These are phyloP conservation scores for Hydractinia symbiolongicarpus DNA, from an alignment of 30 jellyfish, hydroid and myxozoan species.

Conservation along the genomic window DNA sequence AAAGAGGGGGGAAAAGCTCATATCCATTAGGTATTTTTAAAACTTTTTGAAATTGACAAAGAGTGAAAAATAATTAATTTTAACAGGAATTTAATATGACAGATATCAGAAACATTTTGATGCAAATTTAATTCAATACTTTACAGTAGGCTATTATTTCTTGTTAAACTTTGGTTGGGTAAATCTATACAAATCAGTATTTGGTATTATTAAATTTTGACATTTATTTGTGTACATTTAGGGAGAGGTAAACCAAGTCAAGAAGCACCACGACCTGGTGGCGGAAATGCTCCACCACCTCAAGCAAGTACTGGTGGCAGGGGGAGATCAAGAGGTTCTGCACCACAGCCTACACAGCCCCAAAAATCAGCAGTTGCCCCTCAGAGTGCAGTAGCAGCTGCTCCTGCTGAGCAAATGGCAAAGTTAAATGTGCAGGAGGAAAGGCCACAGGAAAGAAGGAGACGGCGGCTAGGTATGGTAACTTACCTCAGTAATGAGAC, in stretches of 20 bases:
- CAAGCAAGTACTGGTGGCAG: constrained; percentile 53
- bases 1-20: too few species aligned
- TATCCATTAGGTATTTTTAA: too few species aligned
- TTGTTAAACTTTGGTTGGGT: too few species aligned
- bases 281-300: constrained; percentile 58
- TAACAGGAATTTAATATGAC: too few species aligned
- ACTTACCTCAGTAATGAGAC: background rate
- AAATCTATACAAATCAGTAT: too few species aligned
- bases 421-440: constrained; percentile 24
- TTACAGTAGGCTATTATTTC: too few species aligned
- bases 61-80: too few species aligned
- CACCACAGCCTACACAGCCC: constrained; percentile 44
- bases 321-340: constrained; percentile 69
- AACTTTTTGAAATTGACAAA: too few species aligned
- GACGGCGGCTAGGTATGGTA: constrained; percentile 29
- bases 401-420: constrained; percentile 48
- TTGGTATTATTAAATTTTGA: background rate
- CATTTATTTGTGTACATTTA: constrained; percentile 6
- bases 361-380: constrained; percentile 39
- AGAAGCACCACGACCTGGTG: constrained; percentile 64
- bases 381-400: constrained; percentile 27
- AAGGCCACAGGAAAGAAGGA: constrained; percentile 42
- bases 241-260: constrained; percentile 47
- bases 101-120: too few species aligned
- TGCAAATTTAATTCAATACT: too few species aligned